Percentiles rank a stretch among this genome's conserved stretches.
Conservation (phyloP, 2,113 vertebrate genomes). For the Catharus bicknelli region DNA sequence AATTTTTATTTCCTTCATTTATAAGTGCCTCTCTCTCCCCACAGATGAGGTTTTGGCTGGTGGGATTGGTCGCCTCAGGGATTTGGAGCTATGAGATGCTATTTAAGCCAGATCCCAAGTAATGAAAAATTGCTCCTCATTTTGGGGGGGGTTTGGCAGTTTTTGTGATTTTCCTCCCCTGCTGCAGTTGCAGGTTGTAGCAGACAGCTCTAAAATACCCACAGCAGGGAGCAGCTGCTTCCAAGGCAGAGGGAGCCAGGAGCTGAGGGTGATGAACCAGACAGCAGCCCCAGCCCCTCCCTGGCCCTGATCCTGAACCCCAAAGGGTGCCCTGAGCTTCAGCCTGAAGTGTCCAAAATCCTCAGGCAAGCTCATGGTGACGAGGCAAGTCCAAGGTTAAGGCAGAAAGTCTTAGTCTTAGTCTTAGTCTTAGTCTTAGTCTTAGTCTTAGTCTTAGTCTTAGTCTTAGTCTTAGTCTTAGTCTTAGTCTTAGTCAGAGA, state of each 20-base stretch:
- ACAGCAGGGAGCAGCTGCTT: not conserved
- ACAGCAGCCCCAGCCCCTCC: not conserved
- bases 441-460: too few species aligned
- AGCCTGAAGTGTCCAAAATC: not conserved
- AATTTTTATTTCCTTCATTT: not conserved
- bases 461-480: too few species aligned
- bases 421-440: too few species aligned
- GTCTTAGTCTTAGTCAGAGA: not conserved
- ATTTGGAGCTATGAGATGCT: not conserved
- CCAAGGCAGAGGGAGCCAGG: not conserved
- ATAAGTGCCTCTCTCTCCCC: not conserved
- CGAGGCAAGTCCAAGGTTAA: not conserved
- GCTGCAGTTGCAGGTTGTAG: not conserved
- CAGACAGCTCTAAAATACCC: not conserved
- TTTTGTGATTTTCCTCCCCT: not conserved
- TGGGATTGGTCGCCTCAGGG: not conserved
- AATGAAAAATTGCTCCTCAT: not conserved
- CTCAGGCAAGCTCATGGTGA: not conserved
- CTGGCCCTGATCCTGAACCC: too few species aligned
- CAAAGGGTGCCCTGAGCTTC: not conserved
- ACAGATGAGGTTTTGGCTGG: not conserved
- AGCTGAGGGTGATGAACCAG: not conserved
- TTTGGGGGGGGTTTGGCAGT: not conserved
- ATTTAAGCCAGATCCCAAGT: not conserved
- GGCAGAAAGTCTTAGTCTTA: not conserved